phyloP scores from a whole-genome alignment of 2,113 vertebrate species.

The Eolophus roseicapilla region DNA sequence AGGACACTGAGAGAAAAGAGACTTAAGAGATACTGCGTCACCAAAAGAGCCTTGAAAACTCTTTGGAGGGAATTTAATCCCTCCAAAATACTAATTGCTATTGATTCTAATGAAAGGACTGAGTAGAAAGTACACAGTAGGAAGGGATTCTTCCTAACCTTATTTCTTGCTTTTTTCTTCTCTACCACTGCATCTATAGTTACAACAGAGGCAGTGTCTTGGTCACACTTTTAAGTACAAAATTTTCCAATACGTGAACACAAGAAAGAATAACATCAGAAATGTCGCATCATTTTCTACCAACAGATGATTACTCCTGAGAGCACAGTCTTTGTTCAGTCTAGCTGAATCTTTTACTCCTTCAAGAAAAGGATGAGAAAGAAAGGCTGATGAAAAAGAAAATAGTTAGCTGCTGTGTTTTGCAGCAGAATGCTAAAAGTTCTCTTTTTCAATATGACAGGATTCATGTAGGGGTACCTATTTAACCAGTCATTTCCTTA shows the following conservation, averaged over 20 bases:
- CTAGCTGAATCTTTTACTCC: background rate
- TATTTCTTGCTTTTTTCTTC: background rate
- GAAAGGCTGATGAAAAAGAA: background rate
- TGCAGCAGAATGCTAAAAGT: background rate
- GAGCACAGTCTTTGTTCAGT: background rate
- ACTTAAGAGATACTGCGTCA: background rate
- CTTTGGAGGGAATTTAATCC: background rate
- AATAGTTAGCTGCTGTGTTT: background rate
- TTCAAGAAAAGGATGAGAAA: background rate
- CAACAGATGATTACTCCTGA: background rate
- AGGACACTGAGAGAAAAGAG: background rate
- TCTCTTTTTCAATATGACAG: background rate
- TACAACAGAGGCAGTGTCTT: background rate
- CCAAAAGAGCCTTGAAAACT: background rate
- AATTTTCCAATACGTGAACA: background rate
- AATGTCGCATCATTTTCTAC: background rate
- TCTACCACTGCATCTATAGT: background rate
- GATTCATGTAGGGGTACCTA: background rate
- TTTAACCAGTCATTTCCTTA: background rate
- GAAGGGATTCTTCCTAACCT: background rate
- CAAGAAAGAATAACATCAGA: background rate
- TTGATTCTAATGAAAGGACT: background rate
- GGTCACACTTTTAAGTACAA: background rate
- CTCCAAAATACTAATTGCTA: background rate
- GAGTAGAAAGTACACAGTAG: background rate